Conservation (phyloP, 37 sponge, comb jelly and placozoan species). For the Aplysina aerophoba region DNA sequence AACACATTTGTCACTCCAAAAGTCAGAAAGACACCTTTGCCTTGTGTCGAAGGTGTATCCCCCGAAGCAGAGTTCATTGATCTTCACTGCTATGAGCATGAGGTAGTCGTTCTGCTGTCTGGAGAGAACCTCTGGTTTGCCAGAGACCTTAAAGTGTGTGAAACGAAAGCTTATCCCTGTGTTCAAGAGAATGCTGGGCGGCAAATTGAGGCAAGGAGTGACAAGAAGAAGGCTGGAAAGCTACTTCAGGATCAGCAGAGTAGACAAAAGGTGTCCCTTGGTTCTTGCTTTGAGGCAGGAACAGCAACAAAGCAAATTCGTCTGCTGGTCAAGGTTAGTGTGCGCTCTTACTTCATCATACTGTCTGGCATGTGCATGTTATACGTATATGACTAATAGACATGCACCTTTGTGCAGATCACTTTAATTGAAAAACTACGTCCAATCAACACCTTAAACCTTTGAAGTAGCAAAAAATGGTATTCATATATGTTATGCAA, state of each 20-base stretch:
- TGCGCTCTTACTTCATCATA: no score
- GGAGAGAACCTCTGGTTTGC: slow-evolving; percentile 27
- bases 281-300: not conserved
- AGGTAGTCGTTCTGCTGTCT: slow-evolving; percentile 1
- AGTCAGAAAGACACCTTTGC: not conserved
- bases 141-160: not conserved
- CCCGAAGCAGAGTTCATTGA: not conserved
- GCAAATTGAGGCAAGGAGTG: not conserved
- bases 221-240: not conserved
- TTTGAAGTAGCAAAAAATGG: no score
- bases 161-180: not conserved
- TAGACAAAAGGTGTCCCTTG: not conserved
- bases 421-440: no score
- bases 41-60: not conserved
- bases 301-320: not conserved
- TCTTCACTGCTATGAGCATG: slow-evolving; percentile 18
- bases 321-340: not conserved
- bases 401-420: no score
- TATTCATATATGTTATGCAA: no score
- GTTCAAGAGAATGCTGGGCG: slow-evolving; percentile 23
- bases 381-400: no score
- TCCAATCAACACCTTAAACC: no score
- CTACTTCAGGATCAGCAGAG: not conserved
- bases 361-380: no score
- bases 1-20: not conserved